Evolutionary conservation across 2,113 vertebrate genomes (phyloP).

Genomic region (Synchiropus splendidus): DNA sequence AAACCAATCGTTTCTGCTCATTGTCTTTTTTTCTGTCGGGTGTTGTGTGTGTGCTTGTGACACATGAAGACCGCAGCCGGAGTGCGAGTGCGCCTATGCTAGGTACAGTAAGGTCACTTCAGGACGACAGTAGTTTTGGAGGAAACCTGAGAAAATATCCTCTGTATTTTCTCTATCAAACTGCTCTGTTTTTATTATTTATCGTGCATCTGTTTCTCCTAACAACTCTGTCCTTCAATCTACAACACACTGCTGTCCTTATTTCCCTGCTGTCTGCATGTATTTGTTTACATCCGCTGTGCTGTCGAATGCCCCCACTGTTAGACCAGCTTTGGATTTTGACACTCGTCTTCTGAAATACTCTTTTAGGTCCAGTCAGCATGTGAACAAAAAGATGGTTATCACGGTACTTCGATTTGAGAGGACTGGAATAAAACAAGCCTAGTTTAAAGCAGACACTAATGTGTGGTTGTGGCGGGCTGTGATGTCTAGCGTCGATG

Average conservation of each 20-base stretch:
- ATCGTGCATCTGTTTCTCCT: slow-evolving; percentile 11
- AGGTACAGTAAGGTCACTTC: slow-evolving; percentile 79
- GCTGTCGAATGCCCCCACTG: not conserved
- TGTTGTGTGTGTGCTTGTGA: slow-evolving; percentile 74
- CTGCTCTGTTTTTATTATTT: slow-evolving; percentile 8
- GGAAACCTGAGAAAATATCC: slow-evolving; percentile 15
- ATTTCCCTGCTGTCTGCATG: slow-evolving; percentile 42
- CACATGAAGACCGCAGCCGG: slow-evolving; percentile 88
- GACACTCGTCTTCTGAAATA: not conserved
- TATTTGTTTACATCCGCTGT: slow-evolving; percentile 19
- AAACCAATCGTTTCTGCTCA: slow-evolving; percentile 61
- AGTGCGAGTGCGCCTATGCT: slow-evolving; percentile 89
- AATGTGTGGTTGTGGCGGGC: no score
- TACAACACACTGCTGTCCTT: slow-evolving; percentile 17
- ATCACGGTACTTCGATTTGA: no score
- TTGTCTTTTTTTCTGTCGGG: slow-evolving; percentile 70
- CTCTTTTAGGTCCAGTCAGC: not conserved
- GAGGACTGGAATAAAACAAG: no score
- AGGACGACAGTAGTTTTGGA: slow-evolving; percentile 34
- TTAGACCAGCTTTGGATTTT: slow-evolving; percentile 10
- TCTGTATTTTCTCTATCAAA: slow-evolving; percentile 9
- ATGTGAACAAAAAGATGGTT: no score
- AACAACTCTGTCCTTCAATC: slow-evolving; percentile 13
- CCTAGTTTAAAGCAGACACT: no score
- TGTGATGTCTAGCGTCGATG: no score